Base-by-base conservation (phyloP, 2,797 vertebrate species). In the Selene dorsalis region DNA sequence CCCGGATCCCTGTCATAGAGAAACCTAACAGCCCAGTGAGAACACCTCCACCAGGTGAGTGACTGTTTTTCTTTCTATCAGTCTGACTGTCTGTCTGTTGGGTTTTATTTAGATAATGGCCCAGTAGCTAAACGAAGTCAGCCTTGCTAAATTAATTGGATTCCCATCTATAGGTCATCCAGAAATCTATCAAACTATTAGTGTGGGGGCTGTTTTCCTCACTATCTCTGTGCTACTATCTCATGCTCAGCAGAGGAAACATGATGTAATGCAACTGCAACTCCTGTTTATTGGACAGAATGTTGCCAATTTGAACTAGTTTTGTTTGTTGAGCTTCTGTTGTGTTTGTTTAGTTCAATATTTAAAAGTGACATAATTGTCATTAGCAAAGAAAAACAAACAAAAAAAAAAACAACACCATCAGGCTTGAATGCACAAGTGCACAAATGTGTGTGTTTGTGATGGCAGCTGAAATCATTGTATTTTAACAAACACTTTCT, bases 41-140 rank as follows among this genome's bases (percentile, higher is more conserved):
- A 88, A 83, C 88, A 28, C 79, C 94, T 65, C 93, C 94, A 50
- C 80, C 92, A 87, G 97, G 98, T 98, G 58, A 63, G 35, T 77
- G 28, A 16, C 1, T 1, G 1, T 79, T 78, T 78, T 64, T 32
- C 64, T 73, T 17, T 70, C 35, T 69, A 28, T 10, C n/a, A 14
- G 22, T 67, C 38, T 56, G 24, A 45, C 55, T 68, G 38, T 59
- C 18, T 53, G 47, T 48, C 52, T 77, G 18, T 38, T 53, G 28
- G 4, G 38, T 7, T 58, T 48, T 61, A 18, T 43, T 77, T 62
- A 83, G 52, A 69, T 82, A 69, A 80, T 79, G 60, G 79, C 75
- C 75, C 66, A 73, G 67, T 18, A 65, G 77, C 69, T 74, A 76
- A 90, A 86, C 81, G 11, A 73, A 77, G 80, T 87, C 57, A 75